Conservation (phyloP, 2,797 vertebrate genomes). For the Propithecus deckenii region DNA sequence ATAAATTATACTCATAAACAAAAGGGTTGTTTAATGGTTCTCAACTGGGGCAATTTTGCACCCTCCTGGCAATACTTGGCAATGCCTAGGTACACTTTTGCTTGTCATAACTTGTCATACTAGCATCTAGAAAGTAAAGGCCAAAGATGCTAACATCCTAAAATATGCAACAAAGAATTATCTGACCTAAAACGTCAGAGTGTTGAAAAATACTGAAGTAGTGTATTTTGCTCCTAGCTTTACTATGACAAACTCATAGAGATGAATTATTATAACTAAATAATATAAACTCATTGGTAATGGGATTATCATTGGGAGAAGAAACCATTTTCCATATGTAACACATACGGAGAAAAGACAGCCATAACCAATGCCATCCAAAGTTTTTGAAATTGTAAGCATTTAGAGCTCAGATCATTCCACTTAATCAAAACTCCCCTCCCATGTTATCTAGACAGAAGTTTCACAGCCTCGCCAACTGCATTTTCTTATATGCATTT, state of each 20-base stretch:
- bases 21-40: not conserved
- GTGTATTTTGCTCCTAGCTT: not conserved
- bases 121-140: not conserved
- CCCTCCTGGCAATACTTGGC: not conserved
- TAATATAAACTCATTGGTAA: not conserved
- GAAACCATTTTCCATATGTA: not conserved
- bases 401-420: not conserved
- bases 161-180: not conserved
- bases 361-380: not conserved
- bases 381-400: not conserved
- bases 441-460: not conserved
- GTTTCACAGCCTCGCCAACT: not conserved
- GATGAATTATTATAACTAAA: not conserved
- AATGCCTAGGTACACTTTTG: not conserved
- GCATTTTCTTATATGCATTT: not conserved
- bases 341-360: not conserved
- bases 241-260: not conserved
- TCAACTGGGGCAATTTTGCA: not conserved
- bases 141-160: not conserved
- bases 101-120: not conserved
- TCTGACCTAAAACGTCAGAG: not conserved
- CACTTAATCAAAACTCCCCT: not conserved
- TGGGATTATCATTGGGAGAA: not conserved
- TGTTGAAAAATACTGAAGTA: not conserved
- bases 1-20: not conserved